Percentiles rank a stretch among this genome's conserved stretches.
Evolutionary conservation across 2,113 vertebrate species (phyloP).

Genomic region (Lepisosteus osseus): DNA sequence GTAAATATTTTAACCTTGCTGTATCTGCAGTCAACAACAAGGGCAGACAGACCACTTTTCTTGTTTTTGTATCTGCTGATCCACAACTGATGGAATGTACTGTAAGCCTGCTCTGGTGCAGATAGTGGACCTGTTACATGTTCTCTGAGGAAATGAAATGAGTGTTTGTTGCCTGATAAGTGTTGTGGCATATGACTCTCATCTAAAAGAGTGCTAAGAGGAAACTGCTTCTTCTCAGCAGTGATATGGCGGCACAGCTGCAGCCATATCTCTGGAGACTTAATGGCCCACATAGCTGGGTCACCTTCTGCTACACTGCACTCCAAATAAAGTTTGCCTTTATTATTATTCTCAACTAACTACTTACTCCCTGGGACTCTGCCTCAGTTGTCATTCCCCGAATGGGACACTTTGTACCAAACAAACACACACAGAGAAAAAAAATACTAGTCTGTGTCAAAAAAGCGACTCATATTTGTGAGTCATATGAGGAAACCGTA

Average conservation of each 20-base stretch:
- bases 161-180: slow-evolving; percentile 11
- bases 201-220: slow-evolving; percentile 1
- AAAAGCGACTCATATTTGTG: no score
- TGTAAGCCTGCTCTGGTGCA: background rate
- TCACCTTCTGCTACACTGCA: slow-evolving; percentile 1
- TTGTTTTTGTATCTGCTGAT: no score
- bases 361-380: slow-evolving; percentile 9
- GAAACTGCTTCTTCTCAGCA: background rate
- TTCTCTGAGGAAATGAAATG: slow-evolving; percentile 1
- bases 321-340: slow-evolving; percentile 15
- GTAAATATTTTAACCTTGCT: no score
- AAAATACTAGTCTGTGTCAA: no score
- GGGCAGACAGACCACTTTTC: no score
- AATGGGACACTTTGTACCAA: slow-evolving; percentile 15
- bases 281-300: background rate
- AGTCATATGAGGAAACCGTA: no score
- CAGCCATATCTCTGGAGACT: background rate
- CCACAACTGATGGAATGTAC: background rate
- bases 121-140: background rate
- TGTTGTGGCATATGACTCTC: background rate
- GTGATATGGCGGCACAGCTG: background rate
- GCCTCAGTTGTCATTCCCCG: slow-evolving; percentile 11
- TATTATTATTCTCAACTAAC: slow-evolving; percentile 6
- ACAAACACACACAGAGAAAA: background rate
- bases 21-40: no score